These are phyloP conservation scores for Liparis tanakae DNA, from an alignment of 2,797 vertebrate genomes.

Conservation along the genomic window DNA sequence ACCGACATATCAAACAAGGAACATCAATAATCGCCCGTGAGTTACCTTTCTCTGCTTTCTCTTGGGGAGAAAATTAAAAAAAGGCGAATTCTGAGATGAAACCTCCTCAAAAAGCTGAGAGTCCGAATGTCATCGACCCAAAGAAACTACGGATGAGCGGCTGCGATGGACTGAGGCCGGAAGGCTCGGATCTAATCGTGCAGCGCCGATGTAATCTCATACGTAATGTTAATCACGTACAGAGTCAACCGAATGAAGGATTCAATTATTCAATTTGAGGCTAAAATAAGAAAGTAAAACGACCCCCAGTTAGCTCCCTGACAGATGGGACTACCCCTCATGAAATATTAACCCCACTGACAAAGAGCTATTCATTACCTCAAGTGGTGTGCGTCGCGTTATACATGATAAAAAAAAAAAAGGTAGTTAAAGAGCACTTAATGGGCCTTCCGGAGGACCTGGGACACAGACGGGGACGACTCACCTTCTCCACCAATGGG, in stretches of 20 bases:
- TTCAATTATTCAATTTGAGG: conserved; percentile 9
- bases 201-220: conserved; percentile 17
- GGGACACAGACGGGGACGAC: conserved; percentile 5
- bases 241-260: not conserved
- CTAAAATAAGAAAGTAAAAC: conserved; percentile 28
- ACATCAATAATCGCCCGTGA: conserved; percentile 51
- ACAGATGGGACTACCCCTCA: conserved; percentile 41
- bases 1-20: conserved; percentile 51
- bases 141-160: conserved; percentile 1
- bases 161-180: not conserved
- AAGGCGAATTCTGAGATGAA: conserved; percentile 2
- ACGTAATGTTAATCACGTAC: conserved; percentile 12
- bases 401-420: conserved; percentile 23
- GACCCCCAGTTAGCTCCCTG: conserved; percentile 20
- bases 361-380: conserved; percentile 58
- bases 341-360: conserved; percentile 62
- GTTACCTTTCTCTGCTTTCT: conserved; percentile 36
- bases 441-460: not conserved
- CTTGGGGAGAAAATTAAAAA: no score
- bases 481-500: conserved; percentile 75
- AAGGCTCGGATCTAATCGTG: conserved; percentile 17
- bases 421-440: not conserved
- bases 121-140: not conserved
- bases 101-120: conserved; percentile 2
- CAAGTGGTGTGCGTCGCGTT: conserved; percentile 37